A percentile compares a stretch with the other conserved stretches of the same genome.
phyloP scores from a whole-genome alignment of 2,113 vertebrate genomes.

The Pholis gunnellus region DNA sequence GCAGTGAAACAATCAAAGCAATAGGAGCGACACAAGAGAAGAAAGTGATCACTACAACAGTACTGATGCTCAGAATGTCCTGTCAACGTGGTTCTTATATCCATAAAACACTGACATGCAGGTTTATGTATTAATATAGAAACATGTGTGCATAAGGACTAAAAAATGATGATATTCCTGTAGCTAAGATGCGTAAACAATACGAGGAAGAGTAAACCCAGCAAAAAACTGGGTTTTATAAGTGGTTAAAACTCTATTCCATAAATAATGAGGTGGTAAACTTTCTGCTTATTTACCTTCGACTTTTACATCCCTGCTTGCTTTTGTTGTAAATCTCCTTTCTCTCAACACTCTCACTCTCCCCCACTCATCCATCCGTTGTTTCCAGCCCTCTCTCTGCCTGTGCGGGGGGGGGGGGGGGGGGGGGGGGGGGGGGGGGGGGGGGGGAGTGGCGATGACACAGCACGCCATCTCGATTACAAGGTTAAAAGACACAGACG shows the following conservation, averaged over 20 bases:
- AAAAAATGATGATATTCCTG: neutral
- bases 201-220: neutral
- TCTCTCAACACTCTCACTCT: constrained; percentile 8
- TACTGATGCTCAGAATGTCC: neutral
- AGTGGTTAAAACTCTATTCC: neutral
- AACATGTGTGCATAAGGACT: neutral
- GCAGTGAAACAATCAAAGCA: neutral
- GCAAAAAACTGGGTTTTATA: neutral
- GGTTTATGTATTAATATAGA: too few species aligned
- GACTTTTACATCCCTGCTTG: neutral
- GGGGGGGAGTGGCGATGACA: constrained; percentile 26
- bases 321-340: neutral
- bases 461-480: constrained; percentile 57
- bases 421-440: neutral
- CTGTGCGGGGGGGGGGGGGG: too few species aligned
- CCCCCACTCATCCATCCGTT: neutral
- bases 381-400: neutral
- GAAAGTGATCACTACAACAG: neutral
- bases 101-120: too few species aligned
- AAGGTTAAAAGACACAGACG: constrained; percentile 59
- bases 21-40: neutral
- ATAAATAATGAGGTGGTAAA: constrained; percentile 6
- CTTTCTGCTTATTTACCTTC: constrained; percentile 3
- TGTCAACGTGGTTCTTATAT: neutral
- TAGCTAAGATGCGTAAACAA: neutral